These are phyloP conservation scores for Tenthredo notha DNA, from an alignment of 2,888 invertebrate species.

Conservation along the genomic window DNA sequence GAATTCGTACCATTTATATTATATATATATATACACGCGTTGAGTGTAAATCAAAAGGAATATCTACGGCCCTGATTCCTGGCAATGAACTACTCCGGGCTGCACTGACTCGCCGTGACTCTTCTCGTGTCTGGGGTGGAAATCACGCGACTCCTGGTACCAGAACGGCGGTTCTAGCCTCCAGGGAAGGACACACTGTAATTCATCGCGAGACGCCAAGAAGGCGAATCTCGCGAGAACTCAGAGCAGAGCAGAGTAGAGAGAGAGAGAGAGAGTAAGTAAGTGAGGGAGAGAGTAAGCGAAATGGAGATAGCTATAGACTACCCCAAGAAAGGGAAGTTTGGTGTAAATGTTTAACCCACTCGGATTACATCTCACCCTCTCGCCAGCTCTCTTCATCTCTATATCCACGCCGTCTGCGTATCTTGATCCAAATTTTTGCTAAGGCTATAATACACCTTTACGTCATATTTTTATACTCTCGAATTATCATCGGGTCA, in stretches of 20 bases:
- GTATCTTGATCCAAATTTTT: slow-evolving; percentile 25
- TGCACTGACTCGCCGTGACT: slow-evolving; percentile 42
- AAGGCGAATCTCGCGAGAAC: slow-evolving; percentile 63
- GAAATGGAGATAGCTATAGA: slow-evolving; percentile 51
- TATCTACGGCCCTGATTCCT: slow-evolving; percentile 35
- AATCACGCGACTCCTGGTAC: slow-evolving; percentile 42
- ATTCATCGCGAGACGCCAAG: slow-evolving; percentile 49
- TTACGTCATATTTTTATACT: background rate
- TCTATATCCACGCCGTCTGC: background rate
- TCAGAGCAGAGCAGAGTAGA: slow-evolving; percentile 56
- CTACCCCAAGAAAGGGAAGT: slow-evolving; percentile 48
- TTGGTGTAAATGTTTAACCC: slow-evolving; percentile 57
- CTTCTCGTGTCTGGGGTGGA: slow-evolving; percentile 42
- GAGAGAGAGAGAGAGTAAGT: slow-evolving; percentile 61
- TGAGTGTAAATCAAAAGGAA: background rate
- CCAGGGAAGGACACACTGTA: slow-evolving; percentile 48
- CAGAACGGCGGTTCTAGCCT: slow-evolving; percentile 48
- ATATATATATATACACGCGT: background rate
- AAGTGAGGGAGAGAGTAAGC: slow-evolving; percentile 58
- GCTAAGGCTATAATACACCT: background rate
- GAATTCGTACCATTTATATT: background rate
- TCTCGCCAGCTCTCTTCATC: slow-evolving; percentile 28
- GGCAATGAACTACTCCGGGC: slow-evolving; percentile 26
- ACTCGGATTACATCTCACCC: slow-evolving; percentile 55
- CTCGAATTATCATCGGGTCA: background rate